A percentile compares a stretch with the other conserved stretches of the same genome.
These are phyloP conservation scores for Coenobita brevimanus DNA, from an alignment of 1,140 invertebrate genomes.

Conservation along the genomic window DNA sequence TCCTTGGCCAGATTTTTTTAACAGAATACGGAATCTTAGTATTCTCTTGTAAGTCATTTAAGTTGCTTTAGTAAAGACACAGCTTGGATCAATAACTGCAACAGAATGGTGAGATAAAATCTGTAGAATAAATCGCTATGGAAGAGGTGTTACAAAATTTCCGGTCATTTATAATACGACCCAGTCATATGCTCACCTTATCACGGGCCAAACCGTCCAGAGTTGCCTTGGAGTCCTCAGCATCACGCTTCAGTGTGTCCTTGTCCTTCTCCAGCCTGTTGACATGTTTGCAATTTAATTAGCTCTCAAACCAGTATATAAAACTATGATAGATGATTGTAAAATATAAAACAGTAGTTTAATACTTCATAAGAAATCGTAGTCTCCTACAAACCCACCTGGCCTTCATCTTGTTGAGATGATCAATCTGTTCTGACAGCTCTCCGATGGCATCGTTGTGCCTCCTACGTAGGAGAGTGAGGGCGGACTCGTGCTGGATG, in stretches of 20 bases:
- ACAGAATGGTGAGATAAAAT: too few relatives aligned
- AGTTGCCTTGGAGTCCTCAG: neutral
- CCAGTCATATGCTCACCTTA: neutral
- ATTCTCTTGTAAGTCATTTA: too few relatives aligned
- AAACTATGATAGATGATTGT: too few relatives aligned
- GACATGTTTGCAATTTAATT: neutral
- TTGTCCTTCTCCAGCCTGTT: slow-evolving; percentile 6
- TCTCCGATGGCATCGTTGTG: neutral
- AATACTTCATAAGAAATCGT: too few relatives aligned
- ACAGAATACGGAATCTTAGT: too few relatives aligned
- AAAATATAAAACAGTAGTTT: too few relatives aligned
- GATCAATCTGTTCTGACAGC: neutral
- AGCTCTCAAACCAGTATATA: neutral
- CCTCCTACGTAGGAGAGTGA: neutral
- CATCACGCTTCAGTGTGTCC: neutral
- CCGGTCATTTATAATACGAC: too few relatives aligned
- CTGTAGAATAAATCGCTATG: too few relatives aligned
- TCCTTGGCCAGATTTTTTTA: too few relatives aligned
- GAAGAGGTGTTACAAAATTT: too few relatives aligned
- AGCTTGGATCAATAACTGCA: too few relatives aligned
- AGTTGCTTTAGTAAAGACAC: too few relatives aligned
- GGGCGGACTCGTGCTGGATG: slow-evolving; percentile 26
- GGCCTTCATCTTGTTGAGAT: neutral
- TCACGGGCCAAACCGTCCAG: neutral
- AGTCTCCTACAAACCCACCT: neutral